phyloP scores from a whole-genome alignment of 2,113 vertebrate species.

The Neoarius graeffei region DNA sequence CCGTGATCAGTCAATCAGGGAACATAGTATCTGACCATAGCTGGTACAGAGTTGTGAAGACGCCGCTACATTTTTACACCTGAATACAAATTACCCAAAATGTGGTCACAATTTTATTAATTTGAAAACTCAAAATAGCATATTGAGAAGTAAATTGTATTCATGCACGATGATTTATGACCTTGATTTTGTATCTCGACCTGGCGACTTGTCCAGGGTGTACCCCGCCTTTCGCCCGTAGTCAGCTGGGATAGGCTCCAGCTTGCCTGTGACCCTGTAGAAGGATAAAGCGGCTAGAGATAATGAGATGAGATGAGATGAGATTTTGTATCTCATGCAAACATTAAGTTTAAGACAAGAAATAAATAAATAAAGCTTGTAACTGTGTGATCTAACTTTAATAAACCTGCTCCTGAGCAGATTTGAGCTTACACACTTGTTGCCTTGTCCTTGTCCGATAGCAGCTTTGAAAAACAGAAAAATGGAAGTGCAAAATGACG shows the following conservation, averaged over 20 bases:
- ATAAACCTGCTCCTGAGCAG: neutral
- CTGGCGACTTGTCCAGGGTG: no score
- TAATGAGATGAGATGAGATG: no score
- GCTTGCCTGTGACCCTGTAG: no score
- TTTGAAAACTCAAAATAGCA: neutral
- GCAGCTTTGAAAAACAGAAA: neutral
- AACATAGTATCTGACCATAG: neutral
- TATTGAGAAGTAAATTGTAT: neutral
- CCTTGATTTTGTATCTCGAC: no score
- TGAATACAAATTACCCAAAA: neutral
- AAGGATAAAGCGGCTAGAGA: no score
- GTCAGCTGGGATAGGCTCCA: no score
- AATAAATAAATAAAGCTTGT: neutral
- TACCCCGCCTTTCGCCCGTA: no score
- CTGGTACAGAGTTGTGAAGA: neutral
- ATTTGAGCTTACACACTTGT: neutral
- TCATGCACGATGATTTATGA: neutral
- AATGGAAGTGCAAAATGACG: neutral
- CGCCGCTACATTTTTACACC: neutral
- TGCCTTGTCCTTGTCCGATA: neutral
- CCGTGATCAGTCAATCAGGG: neutral
- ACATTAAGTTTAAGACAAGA: neutral
- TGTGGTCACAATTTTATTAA: neutral
- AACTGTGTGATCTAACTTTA: neutral
- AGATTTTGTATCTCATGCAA: neutral